Evolutionary conservation across 2,888 invertebrate species (phyloP).

Genomic region (Drosophila bunnanda): DNA sequence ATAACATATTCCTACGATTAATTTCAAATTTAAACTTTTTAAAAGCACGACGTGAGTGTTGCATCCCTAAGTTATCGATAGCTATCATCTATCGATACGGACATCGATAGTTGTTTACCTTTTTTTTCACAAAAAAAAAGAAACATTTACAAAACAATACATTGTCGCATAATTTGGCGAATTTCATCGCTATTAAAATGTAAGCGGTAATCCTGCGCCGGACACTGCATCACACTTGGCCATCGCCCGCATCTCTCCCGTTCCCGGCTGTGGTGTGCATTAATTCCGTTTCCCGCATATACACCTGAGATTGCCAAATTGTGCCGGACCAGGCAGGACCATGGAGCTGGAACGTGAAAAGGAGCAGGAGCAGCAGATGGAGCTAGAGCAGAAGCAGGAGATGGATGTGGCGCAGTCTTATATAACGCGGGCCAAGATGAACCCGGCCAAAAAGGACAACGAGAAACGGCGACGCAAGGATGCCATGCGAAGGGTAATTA

Average conservation of each 20-base stretch:
- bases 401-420: conserved; percentile 77
- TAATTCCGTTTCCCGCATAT: conserved; percentile 16
- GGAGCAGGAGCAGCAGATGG: conserved; percentile 36
- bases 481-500: conserved; percentile 82
- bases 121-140: conserved; percentile 41
- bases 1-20: too few relatives aligned
- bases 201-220: conserved; percentile 11
- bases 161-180: conserved; percentile 5
- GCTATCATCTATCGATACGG: neutral
- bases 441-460: conserved; percentile 82
- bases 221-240: conserved; percentile 7
- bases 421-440: conserved; percentile 83
- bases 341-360: conserved; percentile 50
- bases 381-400: conserved; percentile 63
- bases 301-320: conserved; percentile 21
- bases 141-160: conserved; percentile 26
- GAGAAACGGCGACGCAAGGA: conserved; percentile 84
- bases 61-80: conserved; percentile 19
- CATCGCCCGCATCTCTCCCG: neutral
- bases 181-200: conserved; percentile 23
- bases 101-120: conserved; percentile 54
- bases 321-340: conserved; percentile 58
- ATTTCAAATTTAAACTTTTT: neutral
- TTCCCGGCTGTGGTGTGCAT: conserved; percentile 10
- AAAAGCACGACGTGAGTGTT: neutral